A percentile compares a stretch with the other conserved stretches of the same genome.
Conservation (phyloP, 2,888 invertebrate species). For the Himalopsyche japonica region DNA sequence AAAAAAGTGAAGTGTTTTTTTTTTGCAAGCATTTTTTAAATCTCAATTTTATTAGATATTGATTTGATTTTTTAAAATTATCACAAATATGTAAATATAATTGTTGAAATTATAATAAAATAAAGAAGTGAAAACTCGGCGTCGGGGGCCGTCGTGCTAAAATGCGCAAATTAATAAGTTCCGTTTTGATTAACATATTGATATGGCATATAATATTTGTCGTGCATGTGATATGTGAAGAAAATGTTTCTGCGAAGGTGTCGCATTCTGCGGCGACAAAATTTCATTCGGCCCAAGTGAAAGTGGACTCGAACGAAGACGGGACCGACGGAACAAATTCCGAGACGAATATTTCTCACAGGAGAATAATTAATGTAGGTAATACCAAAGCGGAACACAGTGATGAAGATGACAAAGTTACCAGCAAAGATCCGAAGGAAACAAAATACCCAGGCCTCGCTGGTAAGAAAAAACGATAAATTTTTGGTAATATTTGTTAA, state of each 20-base stretch:
- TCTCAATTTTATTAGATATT: background rate
- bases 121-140: background rate
- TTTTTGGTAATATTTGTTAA: background rate
- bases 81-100: background rate
- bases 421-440: background rate
- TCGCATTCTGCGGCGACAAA: slow-evolving; percentile 42
- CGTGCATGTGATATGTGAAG: slow-evolving; percentile 48
- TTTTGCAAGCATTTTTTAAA: background rate
- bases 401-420: background rate
- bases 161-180: slow-evolving; percentile 55
- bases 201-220: slow-evolving; percentile 47
- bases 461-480: background rate
- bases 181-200: slow-evolving; percentile 53
- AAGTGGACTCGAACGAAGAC: slow-evolving; percentile 45
- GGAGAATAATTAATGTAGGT: background rate
- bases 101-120: background rate
- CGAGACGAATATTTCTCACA: background rate
- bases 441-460: background rate
- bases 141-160: slow-evolving; percentile 43
- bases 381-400: background rate
- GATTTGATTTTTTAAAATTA: background rate
- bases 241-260: slow-evolving; percentile 45
- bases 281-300: slow-evolving; percentile 7
- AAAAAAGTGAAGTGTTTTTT: background rate
- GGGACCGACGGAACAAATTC: slow-evolving; percentile 2